Evolutionary conservation across 2,888 invertebrate species (phyloP).

Genomic region (Sialis fuliginosa): DNA sequence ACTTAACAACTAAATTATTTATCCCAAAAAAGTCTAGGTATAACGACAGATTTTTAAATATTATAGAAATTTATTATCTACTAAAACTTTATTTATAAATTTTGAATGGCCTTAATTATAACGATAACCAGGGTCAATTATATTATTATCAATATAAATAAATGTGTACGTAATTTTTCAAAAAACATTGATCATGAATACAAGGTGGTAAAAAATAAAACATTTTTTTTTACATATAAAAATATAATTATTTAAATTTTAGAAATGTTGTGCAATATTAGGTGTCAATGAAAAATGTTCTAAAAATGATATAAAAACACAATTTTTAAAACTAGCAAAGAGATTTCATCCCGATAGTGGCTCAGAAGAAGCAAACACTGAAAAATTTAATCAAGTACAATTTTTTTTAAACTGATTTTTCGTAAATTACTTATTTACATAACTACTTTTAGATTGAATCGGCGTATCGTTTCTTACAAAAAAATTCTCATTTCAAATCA

Average conservation of each 20-base stretch:
- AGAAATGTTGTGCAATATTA: slow-evolving; percentile 53
- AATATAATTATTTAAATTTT: slow-evolving; percentile 11
- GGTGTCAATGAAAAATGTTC: slow-evolving; percentile 48
- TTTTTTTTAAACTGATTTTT: not conserved
- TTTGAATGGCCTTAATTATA: too few species aligned
- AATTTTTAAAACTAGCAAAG: slow-evolving; percentile 62
- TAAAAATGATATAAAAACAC: slow-evolving; percentile 49
- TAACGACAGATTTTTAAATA: too few species aligned
- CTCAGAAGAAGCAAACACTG: slow-evolving; percentile 45
- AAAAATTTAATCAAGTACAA: slow-evolving; percentile 50
- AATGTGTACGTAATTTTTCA: too few species aligned
- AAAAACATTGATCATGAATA: too few species aligned
- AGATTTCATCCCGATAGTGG: slow-evolving; percentile 74
- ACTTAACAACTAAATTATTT: too few species aligned
- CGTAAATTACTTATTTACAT: slow-evolving; percentile 4
- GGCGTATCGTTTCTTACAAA: slow-evolving; percentile 54
- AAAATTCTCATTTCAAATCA: slow-evolving; percentile 22
- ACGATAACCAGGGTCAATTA: too few species aligned
- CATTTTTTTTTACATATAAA: not conserved
- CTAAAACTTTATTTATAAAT: too few species aligned
- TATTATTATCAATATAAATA: too few species aligned
- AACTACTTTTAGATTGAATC: slow-evolving; percentile 35
- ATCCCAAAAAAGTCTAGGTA: too few species aligned
- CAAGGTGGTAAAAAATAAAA: not conserved
- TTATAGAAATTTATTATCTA: too few species aligned